Percentiles rank a stretch among this genome's conserved stretches.
Conservation (phyloP, 2,797 vertebrate genomes). For the Pangasius krempfi region DNA sequence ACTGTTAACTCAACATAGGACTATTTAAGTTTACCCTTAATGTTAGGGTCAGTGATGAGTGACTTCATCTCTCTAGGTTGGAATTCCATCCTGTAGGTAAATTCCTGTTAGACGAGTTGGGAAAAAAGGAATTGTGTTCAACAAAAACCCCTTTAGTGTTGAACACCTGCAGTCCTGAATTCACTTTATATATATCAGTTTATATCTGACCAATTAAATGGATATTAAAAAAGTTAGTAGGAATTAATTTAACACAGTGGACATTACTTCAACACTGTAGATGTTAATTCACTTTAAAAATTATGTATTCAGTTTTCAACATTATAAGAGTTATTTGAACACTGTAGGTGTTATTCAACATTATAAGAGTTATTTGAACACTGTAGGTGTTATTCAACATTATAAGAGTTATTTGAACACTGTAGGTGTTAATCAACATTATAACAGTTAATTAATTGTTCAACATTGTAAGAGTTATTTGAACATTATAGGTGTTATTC, state of each 20-base stretch:
- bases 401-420: not conserved
- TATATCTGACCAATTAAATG: not conserved
- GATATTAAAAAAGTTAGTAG: not conserved
- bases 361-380: not conserved
- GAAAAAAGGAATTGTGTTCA: not conserved
- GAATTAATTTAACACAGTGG: not conserved
- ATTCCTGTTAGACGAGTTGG: not conserved
- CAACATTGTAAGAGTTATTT: not conserved
- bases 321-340: not conserved
- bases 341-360: not conserved
- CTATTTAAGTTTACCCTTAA: not conserved
- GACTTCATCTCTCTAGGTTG: not conserved
- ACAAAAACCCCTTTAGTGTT: not conserved
- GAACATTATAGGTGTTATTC: not conserved
- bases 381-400: not conserved
- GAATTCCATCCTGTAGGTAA: not conserved
- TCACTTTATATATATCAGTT: not conserved
- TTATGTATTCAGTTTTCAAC: not conserved
- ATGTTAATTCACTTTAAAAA: not conserved
- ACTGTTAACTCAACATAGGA: too few species aligned
- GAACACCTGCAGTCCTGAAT: not conserved
- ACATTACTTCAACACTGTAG: not conserved
- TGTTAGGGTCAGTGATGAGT: not conserved
- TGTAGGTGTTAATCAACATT: not conserved
- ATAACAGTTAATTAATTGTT: not conserved